phyloP scores from a whole-genome alignment of 1,140 invertebrate species.

The Pomacea maculata region DNA sequence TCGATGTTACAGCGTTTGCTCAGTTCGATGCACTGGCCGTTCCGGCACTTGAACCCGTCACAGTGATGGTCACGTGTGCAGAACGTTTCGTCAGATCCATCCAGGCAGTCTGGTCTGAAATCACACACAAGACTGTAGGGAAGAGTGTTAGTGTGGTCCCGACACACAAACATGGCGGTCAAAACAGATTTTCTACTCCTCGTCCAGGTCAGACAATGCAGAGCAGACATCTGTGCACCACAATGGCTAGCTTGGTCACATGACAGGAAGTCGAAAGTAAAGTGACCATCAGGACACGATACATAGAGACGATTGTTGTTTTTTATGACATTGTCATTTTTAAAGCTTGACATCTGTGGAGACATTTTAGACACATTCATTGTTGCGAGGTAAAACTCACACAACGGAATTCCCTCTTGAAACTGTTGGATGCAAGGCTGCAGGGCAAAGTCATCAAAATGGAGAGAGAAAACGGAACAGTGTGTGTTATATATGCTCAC shows the following conservation, averaged over 20 bases:
- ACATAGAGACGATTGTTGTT: neutral
- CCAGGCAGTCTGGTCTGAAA: neutral
- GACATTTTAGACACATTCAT: too few species aligned
- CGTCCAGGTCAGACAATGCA: neutral
- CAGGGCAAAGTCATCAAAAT: too few species aligned
- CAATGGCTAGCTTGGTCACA: neutral
- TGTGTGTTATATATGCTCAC: too few species aligned
- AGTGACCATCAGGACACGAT: neutral
- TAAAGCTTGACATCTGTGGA: too few species aligned
- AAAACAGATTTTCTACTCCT: neutral
- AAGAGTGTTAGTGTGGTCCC: neutral
- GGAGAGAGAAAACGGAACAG: too few species aligned
- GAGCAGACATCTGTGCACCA: neutral
- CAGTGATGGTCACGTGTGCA: neutral
- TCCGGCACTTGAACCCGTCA: neutral
- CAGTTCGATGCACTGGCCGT: neutral
- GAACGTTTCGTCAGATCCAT: neutral
- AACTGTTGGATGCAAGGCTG: too few species aligned
- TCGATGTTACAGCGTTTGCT: neutral
- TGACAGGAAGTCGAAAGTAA: neutral
- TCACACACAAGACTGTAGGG: constrained; percentile 4
- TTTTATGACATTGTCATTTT: neutral
- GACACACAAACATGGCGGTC: neutral
- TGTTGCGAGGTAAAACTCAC: too few species aligned
- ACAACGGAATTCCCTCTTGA: too few species aligned